These are phyloP conservation scores for Stramonita haemastoma DNA, from an alignment of 2,888 invertebrate genomes.

Conservation along the genomic window DNA sequence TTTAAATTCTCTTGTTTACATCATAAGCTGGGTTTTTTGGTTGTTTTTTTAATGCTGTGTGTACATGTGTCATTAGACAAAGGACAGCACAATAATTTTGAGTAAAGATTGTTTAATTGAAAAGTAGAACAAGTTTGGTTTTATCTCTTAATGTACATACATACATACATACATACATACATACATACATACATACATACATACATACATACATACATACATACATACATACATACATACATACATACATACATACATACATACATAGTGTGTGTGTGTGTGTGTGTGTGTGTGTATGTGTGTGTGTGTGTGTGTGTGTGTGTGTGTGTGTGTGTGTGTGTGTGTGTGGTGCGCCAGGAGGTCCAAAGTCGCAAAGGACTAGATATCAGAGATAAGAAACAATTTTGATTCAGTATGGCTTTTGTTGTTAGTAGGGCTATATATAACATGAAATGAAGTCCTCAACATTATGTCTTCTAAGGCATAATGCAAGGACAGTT, in stretches of 20 bases:
- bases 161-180: not conserved
- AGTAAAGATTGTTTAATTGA: too few relatives aligned
- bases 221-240: not conserved
- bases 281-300: not conserved
- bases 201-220: not conserved
- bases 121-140: too few relatives aligned
- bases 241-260: not conserved
- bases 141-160: not conserved
- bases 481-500: too few relatives aligned
- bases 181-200: not conserved
- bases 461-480: not conserved
- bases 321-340: slow-evolving; percentile 8
- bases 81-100: too few relatives aligned
- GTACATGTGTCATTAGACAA: too few relatives aligned
- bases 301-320: not conserved
- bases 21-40: too few relatives aligned
- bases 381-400: too few relatives aligned
- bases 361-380: not conserved
- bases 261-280: too few relatives aligned
- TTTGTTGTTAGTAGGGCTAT: not conserved
- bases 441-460: not conserved
- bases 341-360: not conserved
- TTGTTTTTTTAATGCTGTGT: too few relatives aligned
- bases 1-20: too few relatives aligned
- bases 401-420: not conserved